Percentiles rank a stretch among this genome's conserved stretches.
These are phyloP conservation scores for Orchestia grillus DNA, from an alignment of 1,140 invertebrate genomes.

Conservation along the genomic window DNA sequence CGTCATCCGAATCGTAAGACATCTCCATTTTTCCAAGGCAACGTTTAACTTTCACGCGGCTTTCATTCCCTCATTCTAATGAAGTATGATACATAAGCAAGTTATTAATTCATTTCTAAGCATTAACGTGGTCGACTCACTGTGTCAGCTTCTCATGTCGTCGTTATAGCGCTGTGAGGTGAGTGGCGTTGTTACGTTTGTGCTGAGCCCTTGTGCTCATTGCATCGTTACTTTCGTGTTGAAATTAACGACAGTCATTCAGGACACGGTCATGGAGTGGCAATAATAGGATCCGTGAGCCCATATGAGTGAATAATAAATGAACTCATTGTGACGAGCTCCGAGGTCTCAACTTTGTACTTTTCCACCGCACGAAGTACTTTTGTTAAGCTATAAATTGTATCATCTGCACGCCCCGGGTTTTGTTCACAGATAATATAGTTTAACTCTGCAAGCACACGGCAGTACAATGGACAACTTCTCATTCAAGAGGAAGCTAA, in stretches of 20 bases:
- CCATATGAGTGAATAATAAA: not conserved
- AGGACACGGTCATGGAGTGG: not conserved
- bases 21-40: no score
- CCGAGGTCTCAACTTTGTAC: not conserved
- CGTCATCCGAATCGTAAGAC: no score
- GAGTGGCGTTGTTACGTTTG: not conserved
- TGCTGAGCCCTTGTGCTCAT: not conserved
- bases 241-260: not conserved
- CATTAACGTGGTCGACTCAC: no score
- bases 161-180: no score
- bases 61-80: no score
- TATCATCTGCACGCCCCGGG: not conserved
- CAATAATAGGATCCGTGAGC: not conserved
- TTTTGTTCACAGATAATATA: constrained; percentile 6
- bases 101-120: no score
- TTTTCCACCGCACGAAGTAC: not conserved
- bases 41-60: no score
- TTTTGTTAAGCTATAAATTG: not conserved
- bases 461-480: constrained; percentile 2
- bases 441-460: constrained; percentile 25
- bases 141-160: no score
- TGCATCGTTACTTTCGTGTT: not conserved
- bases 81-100: no score
- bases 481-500: constrained; percentile 34
- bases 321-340: not conserved